Evolutionary conservation across 64 coral and sea anemone species (phyloP), one percentile per base, ranked within the genome.

Genomic region (Platygyra sinensis): DNA sequence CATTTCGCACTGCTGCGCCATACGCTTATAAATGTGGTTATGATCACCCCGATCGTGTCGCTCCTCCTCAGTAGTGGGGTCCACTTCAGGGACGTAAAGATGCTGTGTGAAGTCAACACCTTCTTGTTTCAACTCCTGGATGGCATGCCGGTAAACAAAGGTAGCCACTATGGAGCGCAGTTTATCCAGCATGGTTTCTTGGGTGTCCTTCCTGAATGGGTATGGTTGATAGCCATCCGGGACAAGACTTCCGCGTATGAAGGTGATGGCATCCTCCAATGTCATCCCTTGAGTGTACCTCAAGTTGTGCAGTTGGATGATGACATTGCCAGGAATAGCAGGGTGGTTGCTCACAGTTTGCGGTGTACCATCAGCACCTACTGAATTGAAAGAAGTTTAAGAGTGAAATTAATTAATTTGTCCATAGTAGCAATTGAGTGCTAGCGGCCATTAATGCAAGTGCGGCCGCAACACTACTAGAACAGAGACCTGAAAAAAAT

Each of bases 11-110:
- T 78, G 62, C 15, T 67, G 87, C 0, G 86, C 84, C 27, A 95
- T 91, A 13, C 94, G 24, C 22, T 94, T 90, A 7, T 86, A 38
- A 0, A 94, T 32, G 76, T 94, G 93, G 64, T 90, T 94, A 30
- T 95, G 94, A 25, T 95, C 86, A 27, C 84, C 77, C 14, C 89
- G 87, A 62, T 95, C 94, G 85, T 94, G 80, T 4, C 84, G 57
- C 8, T 52, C 60, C 3, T 79, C 75, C 71, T 61, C 73, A 2
- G 75, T 79, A n/a, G 52, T 17, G 3, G 62, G 73, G 39, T 94
- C 82, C 1, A 80, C 13, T 38, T 94, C 93, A 51, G 93, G 93
- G 15, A 80, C 33, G 52, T 94, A 94, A 0, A 94, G 18, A 31
- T 90, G 80, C 1, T 59, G 27, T 20, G 80, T 59, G 32, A 94